Evolutionary conservation across 2,888 invertebrate species (phyloP).

Genomic region (Sclerodermus sp.): DNA sequence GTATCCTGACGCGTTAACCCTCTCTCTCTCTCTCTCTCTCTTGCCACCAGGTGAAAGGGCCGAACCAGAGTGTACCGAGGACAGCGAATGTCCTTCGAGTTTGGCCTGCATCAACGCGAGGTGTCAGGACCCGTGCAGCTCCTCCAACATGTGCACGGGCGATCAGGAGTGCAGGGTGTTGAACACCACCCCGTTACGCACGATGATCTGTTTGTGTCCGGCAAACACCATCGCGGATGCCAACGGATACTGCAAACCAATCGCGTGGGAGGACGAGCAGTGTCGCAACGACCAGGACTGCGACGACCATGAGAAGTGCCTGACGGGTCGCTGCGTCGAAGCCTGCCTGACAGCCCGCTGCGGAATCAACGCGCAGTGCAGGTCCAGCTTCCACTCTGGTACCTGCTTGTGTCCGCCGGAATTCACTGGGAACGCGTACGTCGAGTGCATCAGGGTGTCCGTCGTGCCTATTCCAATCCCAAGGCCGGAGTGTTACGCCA

Average conservation of each 20-base stretch:
- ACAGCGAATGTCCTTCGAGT: slow-evolving; percentile 75
- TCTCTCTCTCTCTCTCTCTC: slow-evolving; percentile 6
- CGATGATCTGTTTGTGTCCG: slow-evolving; percentile 85
- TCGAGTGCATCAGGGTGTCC: slow-evolving; percentile 68
- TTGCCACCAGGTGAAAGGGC: slow-evolving; percentile 35
- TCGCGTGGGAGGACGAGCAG: slow-evolving; percentile 29
- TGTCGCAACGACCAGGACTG: slow-evolving; percentile 65
- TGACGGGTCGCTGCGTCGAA: slow-evolving; percentile 74
- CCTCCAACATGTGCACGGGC: slow-evolving; percentile 71
- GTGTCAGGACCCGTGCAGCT: slow-evolving; percentile 78
- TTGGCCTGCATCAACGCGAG: slow-evolving; percentile 76
- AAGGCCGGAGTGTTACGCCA: slow-evolving; percentile 72
- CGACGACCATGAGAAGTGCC: slow-evolving; percentile 72
- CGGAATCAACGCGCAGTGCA: slow-evolving; percentile 82
- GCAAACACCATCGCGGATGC: slow-evolving; percentile 76
- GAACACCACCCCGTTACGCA: slow-evolving; percentile 77
- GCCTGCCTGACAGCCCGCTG: slow-evolving; percentile 79
- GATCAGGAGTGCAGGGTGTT: slow-evolving; percentile 80
- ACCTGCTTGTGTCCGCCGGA: slow-evolving; percentile 78
- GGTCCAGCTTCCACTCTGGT: slow-evolving; percentile 73
- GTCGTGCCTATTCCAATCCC: slow-evolving; percentile 38
- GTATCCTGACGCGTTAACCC: no score
- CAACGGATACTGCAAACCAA: slow-evolving; percentile 70
- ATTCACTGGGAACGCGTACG: slow-evolving; percentile 76
- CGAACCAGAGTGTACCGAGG: slow-evolving; percentile 70